phyloP scores from a whole-genome alignment of 2,888 invertebrate genomes.

The Meliscaeva auricollis region DNA sequence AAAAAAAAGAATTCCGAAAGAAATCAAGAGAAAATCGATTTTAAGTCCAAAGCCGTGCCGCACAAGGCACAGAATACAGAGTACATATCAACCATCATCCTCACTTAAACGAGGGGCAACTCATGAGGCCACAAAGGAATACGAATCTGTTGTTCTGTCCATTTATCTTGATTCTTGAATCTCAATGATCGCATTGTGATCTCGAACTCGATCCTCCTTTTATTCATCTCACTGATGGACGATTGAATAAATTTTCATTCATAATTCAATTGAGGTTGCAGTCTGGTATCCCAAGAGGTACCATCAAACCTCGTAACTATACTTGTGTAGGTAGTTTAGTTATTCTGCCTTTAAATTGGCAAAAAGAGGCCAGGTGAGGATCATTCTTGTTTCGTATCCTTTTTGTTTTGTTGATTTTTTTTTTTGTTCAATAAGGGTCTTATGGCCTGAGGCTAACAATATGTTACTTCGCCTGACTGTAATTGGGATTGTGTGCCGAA shows the following conservation, averaged over 20 bases:
- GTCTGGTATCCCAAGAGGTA: conserved; percentile 12
- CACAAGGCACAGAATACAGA: conserved; percentile 16
- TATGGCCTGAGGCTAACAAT: conserved; percentile 55
- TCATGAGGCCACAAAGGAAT: conserved; percentile 39
- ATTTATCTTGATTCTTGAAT: conserved; percentile 41
- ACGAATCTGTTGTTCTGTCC: conserved; percentile 42
- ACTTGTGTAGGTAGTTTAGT: background rate
- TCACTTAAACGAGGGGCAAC: conserved; percentile 34
- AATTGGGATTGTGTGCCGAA: conserved; percentile 57
- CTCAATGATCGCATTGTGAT: conserved; percentile 49
- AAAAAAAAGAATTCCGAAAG: conserved; percentile 1
- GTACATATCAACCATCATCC: conserved; percentile 54
- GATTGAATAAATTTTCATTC: conserved; percentile 72
- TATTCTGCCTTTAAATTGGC: conserved; percentile 22
- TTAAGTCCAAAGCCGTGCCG: conserved; percentile 44
- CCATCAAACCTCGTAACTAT: background rate
- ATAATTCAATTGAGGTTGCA: conserved; percentile 45
- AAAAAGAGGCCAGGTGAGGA: conserved; percentile 73
- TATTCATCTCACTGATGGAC: background rate
- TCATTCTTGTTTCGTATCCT: conserved; percentile 58
- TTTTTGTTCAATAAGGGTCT: conserved; percentile 27
- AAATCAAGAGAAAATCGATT: conserved; percentile 40
- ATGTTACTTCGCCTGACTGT: conserved; percentile 56
- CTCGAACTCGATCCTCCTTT: conserved; percentile 49
- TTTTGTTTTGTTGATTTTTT: conserved; percentile 20